These are phyloP conservation scores for Balearica regulorum DNA, from an alignment of 2,797 vertebrate genomes.

Conservation along the genomic window DNA sequence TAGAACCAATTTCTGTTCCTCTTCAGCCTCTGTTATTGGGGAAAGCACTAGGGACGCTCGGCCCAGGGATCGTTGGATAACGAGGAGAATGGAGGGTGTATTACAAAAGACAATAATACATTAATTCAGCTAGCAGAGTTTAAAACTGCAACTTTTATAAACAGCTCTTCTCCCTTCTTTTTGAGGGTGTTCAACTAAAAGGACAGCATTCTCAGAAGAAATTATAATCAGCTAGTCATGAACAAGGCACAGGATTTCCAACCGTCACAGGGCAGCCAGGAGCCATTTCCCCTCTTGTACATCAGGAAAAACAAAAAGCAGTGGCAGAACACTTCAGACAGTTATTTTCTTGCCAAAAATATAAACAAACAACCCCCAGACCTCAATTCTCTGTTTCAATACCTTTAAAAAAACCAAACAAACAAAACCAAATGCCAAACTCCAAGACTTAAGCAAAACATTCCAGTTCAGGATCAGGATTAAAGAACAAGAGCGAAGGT, in stretches of 20 bases:
- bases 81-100: rapidly evolving
- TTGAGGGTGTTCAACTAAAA: not conserved
- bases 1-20: not conserved
- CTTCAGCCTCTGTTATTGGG: not conserved
- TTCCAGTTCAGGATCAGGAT: not conserved
- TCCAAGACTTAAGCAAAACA: not conserved
- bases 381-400: not conserved
- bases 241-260: not conserved
- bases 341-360: not conserved
- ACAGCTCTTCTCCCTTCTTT: not conserved
- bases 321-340: not conserved
- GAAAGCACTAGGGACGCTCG: rapidly evolving
- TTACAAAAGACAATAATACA: not conserved
- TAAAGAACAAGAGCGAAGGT: no score
- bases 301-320: not conserved
- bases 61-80: not conserved
- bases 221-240: no score
- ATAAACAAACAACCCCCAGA: not conserved
- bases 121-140: not conserved
- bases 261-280: not conserved
- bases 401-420: not conserved
- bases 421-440: not conserved
- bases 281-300: not conserved
- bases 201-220: no score
- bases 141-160: not conserved